Evolutionary conservation across 1,140 invertebrate genomes (phyloP), one percentile per base, ranked within the genome.

Genomic region (Nasonia longicornis): DNA sequence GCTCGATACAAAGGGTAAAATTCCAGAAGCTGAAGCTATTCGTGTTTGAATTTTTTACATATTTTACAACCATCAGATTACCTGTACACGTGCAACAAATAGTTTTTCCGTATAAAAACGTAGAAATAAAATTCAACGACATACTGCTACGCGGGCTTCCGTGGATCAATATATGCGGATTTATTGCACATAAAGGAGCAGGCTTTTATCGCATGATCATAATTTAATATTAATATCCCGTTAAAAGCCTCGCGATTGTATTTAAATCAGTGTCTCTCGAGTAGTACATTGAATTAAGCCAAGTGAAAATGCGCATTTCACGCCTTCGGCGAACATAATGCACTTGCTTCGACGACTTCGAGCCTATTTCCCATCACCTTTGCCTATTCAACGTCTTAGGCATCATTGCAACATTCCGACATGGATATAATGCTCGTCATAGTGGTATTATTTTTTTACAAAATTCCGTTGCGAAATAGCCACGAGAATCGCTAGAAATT

Each of bases 171-270:
- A 31, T 31, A 31, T 31, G 31, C 31, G 31, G 31, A 31, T 31
- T 31, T 31, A 4, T 31, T 26, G 26, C 26, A 26, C 26, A 35
- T 35, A 4, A 64, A 63, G 64, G 20, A n/a, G 48, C 48, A 38
- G 66, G 10, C 38, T 64, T 74, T 64, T 76, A 76, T 63, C 12
- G 16, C 35, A 8, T 4, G 31, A n/a, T 69, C n/a, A 29, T 31
- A 67, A 77, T 67, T 67, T 29, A 67, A 66, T 29, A 67, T 52
- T 77, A 77, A 67, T 52, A 69, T n/a, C 2, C 26, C 20, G 22
- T 52, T 20, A 67, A 31, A 16, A 38, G 31, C 7, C 31, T 10
- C 35, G 42, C 42, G 45, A 79, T 79, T 79, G 77, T 72, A 79
- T 79, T 79, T 42, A 79, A 72, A 79, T 79, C 1, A 42, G 31